Base-by-base conservation (phyloP, 2,113 vertebrate genomes). In the Psittacula cyanocephala region DNA sequence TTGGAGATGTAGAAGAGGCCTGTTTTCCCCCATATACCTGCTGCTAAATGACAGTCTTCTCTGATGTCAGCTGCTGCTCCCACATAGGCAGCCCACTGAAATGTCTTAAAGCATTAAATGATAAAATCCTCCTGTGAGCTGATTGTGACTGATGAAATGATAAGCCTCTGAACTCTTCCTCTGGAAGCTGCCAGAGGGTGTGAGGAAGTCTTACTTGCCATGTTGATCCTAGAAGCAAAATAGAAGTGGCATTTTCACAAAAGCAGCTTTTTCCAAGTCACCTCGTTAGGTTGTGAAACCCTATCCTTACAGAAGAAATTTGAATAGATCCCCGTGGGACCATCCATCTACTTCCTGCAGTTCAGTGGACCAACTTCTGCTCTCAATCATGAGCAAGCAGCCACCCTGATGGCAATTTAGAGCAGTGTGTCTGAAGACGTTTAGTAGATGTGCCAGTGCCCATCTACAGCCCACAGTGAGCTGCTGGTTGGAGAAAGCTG, bases 151-250 rank as follows among this genome's bases (percentile, higher is more conserved):
- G 86, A 68, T 92, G 64, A 94, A 94, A 93, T 70, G 1, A 82
- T 76, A 67, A 92, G 44, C 75, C 74, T 86, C 76, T 93, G 68
- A 95, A 96, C 81, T 92, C 95, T 81, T 88, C 50, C 55, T 71
- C 86, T 75, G 69, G 94, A 91, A 96, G 71, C 57, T 93, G 74
- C 86, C n/a, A 17, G 93, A 78, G 93, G 65, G 65, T 69, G 76
- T 88, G 88, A 95, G 87, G 93, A 96, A 93, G 80, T 76, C 86
- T 91, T 85, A n/a, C 43, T 93, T 93, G 53, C 77, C 24, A 2
- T 60, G 83, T 93, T 93, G 87, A 89, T 94, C 83, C 67, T 83
- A 53, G 49, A 74, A 89, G 87, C 69, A 90, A 94, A 96, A 53
- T 91, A 17, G 41, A 76, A 91, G 80, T 74, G 74, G 53, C 65